phyloP scores from a whole-genome alignment of 1,140 invertebrate genomes.

The Mamestra configurata region DNA sequence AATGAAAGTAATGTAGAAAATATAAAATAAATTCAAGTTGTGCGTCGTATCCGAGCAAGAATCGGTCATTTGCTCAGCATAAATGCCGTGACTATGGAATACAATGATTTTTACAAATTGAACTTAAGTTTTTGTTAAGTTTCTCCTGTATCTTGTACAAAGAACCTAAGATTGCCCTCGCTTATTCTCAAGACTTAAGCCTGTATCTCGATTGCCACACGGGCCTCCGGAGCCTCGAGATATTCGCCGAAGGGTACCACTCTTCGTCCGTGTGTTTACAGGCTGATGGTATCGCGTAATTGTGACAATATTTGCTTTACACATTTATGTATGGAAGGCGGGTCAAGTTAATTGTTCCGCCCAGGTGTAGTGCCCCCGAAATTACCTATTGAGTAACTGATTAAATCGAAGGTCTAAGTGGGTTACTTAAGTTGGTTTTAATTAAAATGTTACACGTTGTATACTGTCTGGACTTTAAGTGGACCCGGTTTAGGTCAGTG shows the following conservation, averaged over 20 bases:
- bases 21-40: no score
- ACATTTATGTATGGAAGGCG: conserved; percentile 71
- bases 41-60: no score
- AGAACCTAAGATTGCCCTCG: background rate
- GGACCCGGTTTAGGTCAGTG: conserved; percentile 12
- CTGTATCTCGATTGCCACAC: conserved; percentile 57
- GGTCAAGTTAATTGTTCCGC: conserved; percentile 69
- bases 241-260: conserved; percentile 77
- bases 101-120: no score
- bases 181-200: conserved; percentile 38
- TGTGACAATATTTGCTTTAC: conserved; percentile 85
- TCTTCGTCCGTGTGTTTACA: conserved; percentile 77
- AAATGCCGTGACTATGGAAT: no score
- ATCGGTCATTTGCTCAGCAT: no score
- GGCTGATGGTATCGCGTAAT: conserved; percentile 84
- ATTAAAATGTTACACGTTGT: conserved; percentile 50
- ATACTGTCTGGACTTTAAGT: conserved; percentile 22
- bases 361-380: conserved; percentile 46
- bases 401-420: conserved; percentile 54
- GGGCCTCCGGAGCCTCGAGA: conserved; percentile 63
- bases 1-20: no score
- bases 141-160: no score
- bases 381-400: conserved; percentile 56
- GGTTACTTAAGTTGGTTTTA: conserved; percentile 50
- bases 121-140: no score